Percentiles rank a stretch among this genome's conserved stretches.
These are phyloP conservation scores for Dasypus novemcinctus DNA, from an alignment of 2,113 vertebrate species.

Conservation along the genomic window DNA sequence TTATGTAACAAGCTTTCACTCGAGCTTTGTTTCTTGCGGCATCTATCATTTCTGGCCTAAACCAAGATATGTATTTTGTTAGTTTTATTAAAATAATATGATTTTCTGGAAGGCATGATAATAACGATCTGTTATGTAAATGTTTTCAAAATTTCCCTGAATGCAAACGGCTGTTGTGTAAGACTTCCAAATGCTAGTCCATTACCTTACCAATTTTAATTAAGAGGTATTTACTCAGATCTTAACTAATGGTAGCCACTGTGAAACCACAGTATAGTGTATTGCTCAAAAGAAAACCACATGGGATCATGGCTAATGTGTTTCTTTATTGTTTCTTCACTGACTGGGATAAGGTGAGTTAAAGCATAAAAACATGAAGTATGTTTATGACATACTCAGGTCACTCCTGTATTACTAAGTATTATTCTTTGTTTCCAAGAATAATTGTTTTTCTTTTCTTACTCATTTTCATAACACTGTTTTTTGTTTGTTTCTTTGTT, in stretches of 20 bases:
- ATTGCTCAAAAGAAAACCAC: not conserved
- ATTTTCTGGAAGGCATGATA: not conserved
- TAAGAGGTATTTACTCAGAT: not conserved
- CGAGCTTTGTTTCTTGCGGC: constrained; percentile 86
- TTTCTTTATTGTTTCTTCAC: not conserved
- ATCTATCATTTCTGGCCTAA: constrained; percentile 84
- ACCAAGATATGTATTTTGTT: constrained; percentile 55
- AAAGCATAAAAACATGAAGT: not conserved
- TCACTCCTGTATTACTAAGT: not conserved
- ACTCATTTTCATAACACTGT: not conserved
- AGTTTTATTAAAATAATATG: not conserved
- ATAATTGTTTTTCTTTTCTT: not conserved
- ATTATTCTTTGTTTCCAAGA: not conserved
- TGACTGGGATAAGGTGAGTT: not conserved
- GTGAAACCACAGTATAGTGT: not conserved
- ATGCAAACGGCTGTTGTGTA: not conserved
- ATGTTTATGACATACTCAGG: not conserved
- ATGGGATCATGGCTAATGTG: not conserved
- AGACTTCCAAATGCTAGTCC: not conserved
- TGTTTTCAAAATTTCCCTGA: not conserved
- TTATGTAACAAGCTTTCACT: constrained; percentile 86
- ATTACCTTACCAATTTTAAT: constrained; percentile 20
- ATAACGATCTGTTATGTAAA: not conserved
- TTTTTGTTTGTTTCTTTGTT: too few species aligned
- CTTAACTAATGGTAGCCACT: not conserved